Percentiles rank a stretch among this genome's conserved stretches.
These are phyloP conservation scores for Acanthosoma haemorrhoidale DNA, from an alignment of 2,888 invertebrate genomes.

Conservation along the genomic window DNA sequence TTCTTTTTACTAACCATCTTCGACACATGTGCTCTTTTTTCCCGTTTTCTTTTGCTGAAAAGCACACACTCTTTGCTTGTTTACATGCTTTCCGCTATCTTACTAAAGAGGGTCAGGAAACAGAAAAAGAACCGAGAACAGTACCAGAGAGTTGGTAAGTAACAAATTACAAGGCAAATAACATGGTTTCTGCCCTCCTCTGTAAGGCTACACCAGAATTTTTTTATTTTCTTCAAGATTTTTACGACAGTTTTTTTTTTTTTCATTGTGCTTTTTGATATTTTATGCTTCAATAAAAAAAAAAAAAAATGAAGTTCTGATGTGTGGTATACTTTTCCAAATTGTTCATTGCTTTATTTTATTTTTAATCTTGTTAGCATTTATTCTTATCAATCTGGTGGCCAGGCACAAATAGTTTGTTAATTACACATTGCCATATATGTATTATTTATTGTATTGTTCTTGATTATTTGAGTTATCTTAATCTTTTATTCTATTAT, in stretches of 20 bases:
- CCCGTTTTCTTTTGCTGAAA: conserved; percentile 21
- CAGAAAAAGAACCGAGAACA: conserved; percentile 66
- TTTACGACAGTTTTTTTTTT: too few relatives aligned
- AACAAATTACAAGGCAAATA: conserved; percentile 42
- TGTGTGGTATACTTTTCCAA: not conserved
- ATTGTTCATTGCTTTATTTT: not conserved
- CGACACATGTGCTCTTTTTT: conserved; percentile 7
- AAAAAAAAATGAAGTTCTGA: too few relatives aligned
- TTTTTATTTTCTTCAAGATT: not conserved
- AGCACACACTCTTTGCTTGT: conserved; percentile 43
- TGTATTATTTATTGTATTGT: too few relatives aligned
- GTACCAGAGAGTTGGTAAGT: conserved; percentile 74
- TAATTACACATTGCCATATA: not conserved
- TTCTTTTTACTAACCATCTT: conserved; percentile 13
- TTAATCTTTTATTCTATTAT: not conserved
- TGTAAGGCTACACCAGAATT: conserved; percentile 26
- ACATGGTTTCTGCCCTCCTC: conserved; percentile 37
- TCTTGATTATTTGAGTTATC: not conserved
- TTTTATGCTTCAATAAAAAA: not conserved
- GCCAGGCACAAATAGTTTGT: not conserved
- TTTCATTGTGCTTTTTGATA: not conserved
- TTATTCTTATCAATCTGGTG: not conserved
- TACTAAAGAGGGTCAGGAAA: conserved; percentile 59
- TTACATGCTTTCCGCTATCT: conserved; percentile 54
- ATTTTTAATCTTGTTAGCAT: not conserved